Evolutionary conservation across 1,140 invertebrate species (phyloP).

Genomic region (Drosophila truncata): DNA sequence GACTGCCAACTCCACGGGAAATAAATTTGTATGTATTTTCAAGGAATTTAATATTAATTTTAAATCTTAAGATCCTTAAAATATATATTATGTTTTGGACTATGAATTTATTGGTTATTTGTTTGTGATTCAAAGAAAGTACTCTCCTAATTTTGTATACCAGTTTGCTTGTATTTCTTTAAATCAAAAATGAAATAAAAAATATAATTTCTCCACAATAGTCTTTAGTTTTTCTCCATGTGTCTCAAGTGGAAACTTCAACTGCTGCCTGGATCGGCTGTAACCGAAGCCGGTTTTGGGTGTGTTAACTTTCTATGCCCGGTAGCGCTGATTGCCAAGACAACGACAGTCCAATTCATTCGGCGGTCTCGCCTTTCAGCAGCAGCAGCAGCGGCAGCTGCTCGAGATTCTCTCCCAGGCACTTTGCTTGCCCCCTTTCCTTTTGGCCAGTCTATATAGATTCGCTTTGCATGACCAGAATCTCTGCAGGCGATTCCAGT

Average conservation of each 20-base stretch:
- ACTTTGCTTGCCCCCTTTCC: not conserved
- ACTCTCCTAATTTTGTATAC: not conserved
- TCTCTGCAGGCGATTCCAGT: constrained; percentile 65
- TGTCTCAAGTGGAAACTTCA: constrained; percentile 27
- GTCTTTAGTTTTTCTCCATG: not conserved
- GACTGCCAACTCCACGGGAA: constrained; percentile 7
- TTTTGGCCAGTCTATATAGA: constrained; percentile 10
- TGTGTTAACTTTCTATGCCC: constrained; percentile 77
- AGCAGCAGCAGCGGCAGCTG: constrained; percentile 51
- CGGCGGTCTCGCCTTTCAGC: constrained; percentile 59
- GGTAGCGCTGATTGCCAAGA: constrained; percentile 77
- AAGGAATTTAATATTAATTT: too few relatives aligned
- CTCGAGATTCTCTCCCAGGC: constrained; percentile 27
- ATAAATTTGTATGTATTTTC: not conserved
- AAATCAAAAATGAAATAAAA: too few relatives aligned
- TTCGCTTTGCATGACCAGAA: constrained; percentile 57
- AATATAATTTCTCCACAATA: too few relatives aligned
- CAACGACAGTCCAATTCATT: constrained; percentile 73
- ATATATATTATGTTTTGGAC: not conserved
- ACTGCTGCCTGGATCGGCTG: constrained; percentile 59
- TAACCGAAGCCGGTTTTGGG: constrained; percentile 76
- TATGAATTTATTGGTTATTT: not conserved
- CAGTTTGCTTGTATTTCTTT: too few relatives aligned
- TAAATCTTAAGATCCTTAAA: too few relatives aligned
- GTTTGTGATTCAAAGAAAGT: not conserved